phyloP scores from a whole-genome alignment of 2,797 vertebrate genomes.

The Epinephelus awoara region DNA sequence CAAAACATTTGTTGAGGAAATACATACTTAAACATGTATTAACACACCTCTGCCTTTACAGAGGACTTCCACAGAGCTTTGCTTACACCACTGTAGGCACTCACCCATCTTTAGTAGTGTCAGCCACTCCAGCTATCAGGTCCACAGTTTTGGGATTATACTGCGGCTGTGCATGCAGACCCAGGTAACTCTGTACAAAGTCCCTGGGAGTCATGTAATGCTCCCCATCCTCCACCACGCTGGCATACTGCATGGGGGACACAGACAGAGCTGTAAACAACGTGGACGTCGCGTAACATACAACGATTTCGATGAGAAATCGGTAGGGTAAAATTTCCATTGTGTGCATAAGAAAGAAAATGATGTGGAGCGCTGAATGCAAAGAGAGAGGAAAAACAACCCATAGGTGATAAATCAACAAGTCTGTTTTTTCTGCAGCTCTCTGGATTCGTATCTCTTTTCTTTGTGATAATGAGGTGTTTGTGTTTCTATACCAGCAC shows the following conservation, averaged over 20 bases:
- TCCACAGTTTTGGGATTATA: conserved; percentile 95
- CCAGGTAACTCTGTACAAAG: conserved; percentile 96
- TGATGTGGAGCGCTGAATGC: background rate
- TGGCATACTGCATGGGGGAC: conserved; percentile 89
- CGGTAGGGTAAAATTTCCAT: too few species aligned
- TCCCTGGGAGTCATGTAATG: conserved; percentile 96
- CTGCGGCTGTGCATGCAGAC: conserved; percentile 91
- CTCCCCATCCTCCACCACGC: conserved; percentile 93
- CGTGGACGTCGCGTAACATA: background rate
- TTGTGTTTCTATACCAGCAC: conserved; percentile 48
- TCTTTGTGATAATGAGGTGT: conserved; percentile 57
- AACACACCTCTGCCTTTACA: background rate
- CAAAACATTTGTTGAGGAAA: conserved; percentile 3
- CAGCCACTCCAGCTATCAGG: conserved; percentile 95
- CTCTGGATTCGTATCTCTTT: conserved; percentile 14
- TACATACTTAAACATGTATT: background rate
- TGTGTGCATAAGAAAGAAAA: too few species aligned
- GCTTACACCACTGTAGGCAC: conserved; percentile 35
- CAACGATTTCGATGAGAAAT: conserved; percentile 16
- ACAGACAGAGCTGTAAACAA: conserved; percentile 37
- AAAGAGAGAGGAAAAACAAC: conserved; percentile 3
- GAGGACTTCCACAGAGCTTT: background rate
- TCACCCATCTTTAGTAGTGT: conserved; percentile 99
- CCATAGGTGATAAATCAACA: conserved; percentile 8
- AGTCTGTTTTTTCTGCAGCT: conserved; percentile 15